Percentiles rank a stretch among this genome's conserved stretches.
phyloP scores from a whole-genome alignment of 2,888 invertebrate genomes.

The Trissolcus brochymenae region DNA sequence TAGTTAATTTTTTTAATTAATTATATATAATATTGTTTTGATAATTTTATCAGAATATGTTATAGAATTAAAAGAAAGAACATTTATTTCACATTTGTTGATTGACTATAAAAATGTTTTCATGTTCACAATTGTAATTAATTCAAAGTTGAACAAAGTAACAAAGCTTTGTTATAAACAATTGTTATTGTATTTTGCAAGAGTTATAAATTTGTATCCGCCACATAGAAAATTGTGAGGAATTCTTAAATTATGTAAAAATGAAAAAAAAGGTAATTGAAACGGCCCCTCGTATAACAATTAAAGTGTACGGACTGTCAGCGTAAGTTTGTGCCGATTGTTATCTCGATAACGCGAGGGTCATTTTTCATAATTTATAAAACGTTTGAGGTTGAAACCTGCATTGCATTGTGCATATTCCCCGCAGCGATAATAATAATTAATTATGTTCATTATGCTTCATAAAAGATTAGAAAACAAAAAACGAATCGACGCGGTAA shows the following conservation, averaged over 20 bases:
- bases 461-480: slow-evolving; percentile 4
- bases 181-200: slow-evolving; percentile 10
- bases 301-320: slow-evolving; percentile 1
- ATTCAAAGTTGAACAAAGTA: too few relatives aligned
- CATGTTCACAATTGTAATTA: neutral
- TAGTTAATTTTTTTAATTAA: neutral
- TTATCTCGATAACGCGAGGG: slow-evolving; percentile 41
- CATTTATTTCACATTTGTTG: neutral
- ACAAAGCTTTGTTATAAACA: too few relatives aligned
- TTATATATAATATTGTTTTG: too few relatives aligned
- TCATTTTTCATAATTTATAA: slow-evolving; percentile 50
- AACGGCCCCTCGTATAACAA: slow-evolving; percentile 17
- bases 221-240: slow-evolving; percentile 7
- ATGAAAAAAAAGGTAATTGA: slow-evolving; percentile 8
- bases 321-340: slow-evolving; percentile 35
- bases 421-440: slow-evolving; percentile 47
- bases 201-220: neutral
- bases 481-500: slow-evolving; percentile 14
- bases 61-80: neutral
- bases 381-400: slow-evolving; percentile 26
- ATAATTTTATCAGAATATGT: too few relatives aligned
- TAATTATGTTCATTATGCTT: slow-evolving; percentile 43
- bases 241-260: slow-evolving; percentile 41
- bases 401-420: slow-evolving; percentile 36
- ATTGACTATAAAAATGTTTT: too few relatives aligned